Evolutionary conservation across 2,113 vertebrate species (phyloP).

Genomic region (Corvus cornix): DNA sequence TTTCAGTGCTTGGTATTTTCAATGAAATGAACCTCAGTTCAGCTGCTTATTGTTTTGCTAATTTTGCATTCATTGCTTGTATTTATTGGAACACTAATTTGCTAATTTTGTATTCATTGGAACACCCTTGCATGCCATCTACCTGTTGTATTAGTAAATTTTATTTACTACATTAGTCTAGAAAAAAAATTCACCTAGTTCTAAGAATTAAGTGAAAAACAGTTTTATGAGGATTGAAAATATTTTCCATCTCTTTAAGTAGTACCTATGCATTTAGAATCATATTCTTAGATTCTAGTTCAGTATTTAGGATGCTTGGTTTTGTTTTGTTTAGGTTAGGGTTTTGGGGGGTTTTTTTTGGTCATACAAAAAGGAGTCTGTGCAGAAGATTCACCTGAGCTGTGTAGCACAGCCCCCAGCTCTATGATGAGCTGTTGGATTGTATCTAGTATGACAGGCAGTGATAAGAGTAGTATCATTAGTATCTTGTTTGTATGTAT

Average conservation of each 20-base stretch:
- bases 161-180: neutral
- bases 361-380: neutral
- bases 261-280: neutral
- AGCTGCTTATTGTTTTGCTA: neutral
- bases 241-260: neutral
- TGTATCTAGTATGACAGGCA: neutral
- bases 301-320: neutral
- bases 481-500: neutral
- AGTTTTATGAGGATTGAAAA: neutral
- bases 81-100: neutral
- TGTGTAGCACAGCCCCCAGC: neutral
- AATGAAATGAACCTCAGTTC: neutral
- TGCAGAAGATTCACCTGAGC: neutral
- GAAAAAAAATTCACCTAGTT: neutral
- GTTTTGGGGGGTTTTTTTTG: neutral
- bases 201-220: neutral
- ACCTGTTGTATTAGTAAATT: neutral
- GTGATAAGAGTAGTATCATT: conserved; percentile 17
- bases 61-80: neutral
- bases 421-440: conserved; percentile 9
- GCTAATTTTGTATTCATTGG: neutral
- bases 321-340: neutral
- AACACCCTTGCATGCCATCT: neutral
- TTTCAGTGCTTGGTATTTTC: neutral
- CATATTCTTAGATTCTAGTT: neutral